Base-by-base conservation (phyloP, 1,140 invertebrate genomes). In the Limonius californicus region DNA sequence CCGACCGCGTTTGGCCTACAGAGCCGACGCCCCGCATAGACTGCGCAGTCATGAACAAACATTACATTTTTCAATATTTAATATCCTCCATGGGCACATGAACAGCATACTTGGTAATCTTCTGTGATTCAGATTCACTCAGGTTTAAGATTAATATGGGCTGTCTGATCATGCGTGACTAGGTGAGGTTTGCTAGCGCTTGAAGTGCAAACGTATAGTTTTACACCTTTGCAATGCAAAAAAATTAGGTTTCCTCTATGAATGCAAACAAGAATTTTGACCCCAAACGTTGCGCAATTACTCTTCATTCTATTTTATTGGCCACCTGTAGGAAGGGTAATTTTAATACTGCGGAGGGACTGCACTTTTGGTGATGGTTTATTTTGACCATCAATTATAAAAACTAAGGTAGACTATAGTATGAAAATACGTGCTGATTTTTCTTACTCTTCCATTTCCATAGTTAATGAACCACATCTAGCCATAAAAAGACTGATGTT, bases 61-160 rank as follows among this genome's bases (percentile, higher is more conserved):
- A 69, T 65, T 69, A 65, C 68, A 73, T 73, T 73, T 73, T 73
- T 73, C 68, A 70, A 61, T 65, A 68, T 23, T 50, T 50, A 50
- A 50, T 50, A 39, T 39, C 35, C n/a, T 11, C 35, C 35, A 39
- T 27, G 23, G 23, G 9, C 9, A 27, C 23, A 27, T 27, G 23
- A 27, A 27, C 23, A 27, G 23, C 23, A 27, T 27, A 27, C 23
- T 9, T n/a, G n/a, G n/a, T n/a, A n/a, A n/a, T n/a, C n/a, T n/a
- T n/a, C n/a, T n/a, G n/a, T n/a, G n/a, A n/a, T n/a, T n/a, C n/a
- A n/a, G n/a, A n/a, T n/a, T n/a, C n/a, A n/a, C n/a, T n/a, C n/a
- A n/a, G n/a, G n/a, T n/a, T n/a, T n/a, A n/a, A n/a, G n/a, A n/a
- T n/a, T n/a, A n/a, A n/a, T n/a, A n/a, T n/a, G n/a, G n/a, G n/a